A percentile compares a stretch with the other conserved stretches of the same genome.
Evolutionary conservation across 1,140 invertebrate genomes (phyloP).

Genomic region (Tetramorium parvispinum): DNA sequence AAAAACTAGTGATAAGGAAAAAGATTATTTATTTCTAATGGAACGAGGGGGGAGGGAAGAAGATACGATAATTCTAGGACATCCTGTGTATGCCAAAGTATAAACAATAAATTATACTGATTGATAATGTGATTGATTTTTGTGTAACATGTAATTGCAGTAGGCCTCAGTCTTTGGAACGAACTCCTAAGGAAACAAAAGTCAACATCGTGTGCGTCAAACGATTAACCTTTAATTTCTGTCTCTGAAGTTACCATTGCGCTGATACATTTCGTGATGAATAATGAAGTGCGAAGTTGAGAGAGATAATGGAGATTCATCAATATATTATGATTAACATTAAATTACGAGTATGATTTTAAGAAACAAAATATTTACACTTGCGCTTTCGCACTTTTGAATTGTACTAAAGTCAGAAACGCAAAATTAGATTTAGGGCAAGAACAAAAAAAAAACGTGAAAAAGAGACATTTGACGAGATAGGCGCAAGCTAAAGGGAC

Average conservation of each 20-base stretch:
- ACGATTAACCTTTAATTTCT: slow-evolving; percentile 76
- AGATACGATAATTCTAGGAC: slow-evolving; percentile 54
- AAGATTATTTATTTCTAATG: background rate
- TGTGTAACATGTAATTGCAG: slow-evolving; percentile 17
- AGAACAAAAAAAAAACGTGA: slow-evolving; percentile 39
- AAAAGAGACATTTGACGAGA: slow-evolving; percentile 57
- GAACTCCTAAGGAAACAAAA: slow-evolving; percentile 61
- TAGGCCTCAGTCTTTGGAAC: slow-evolving; percentile 63
- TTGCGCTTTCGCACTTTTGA: slow-evolving; percentile 76
- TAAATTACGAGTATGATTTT: slow-evolving; percentile 73
- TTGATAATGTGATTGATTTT: slow-evolving; percentile 51
- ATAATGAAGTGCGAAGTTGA: slow-evolving; percentile 66
- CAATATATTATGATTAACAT: slow-evolving; percentile 74
- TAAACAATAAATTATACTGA: slow-evolving; percentile 45
- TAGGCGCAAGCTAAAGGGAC: slow-evolving; percentile 61
- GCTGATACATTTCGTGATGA: slow-evolving; percentile 72
- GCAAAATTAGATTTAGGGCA: slow-evolving; percentile 63
- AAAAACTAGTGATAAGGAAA: background rate
- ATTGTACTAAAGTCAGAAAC: slow-evolving; percentile 68
- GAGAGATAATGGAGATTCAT: slow-evolving; percentile 67
- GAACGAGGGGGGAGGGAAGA: background rate
- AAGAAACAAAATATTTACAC: slow-evolving; percentile 70
- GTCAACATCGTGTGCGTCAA: slow-evolving; percentile 61
- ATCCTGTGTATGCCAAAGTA: slow-evolving; percentile 50
- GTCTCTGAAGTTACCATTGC: slow-evolving; percentile 77